Evolutionary conservation across 2,888 invertebrate genomes (phyloP).

Genomic region (Sinopyrophorus schimmeli): DNA sequence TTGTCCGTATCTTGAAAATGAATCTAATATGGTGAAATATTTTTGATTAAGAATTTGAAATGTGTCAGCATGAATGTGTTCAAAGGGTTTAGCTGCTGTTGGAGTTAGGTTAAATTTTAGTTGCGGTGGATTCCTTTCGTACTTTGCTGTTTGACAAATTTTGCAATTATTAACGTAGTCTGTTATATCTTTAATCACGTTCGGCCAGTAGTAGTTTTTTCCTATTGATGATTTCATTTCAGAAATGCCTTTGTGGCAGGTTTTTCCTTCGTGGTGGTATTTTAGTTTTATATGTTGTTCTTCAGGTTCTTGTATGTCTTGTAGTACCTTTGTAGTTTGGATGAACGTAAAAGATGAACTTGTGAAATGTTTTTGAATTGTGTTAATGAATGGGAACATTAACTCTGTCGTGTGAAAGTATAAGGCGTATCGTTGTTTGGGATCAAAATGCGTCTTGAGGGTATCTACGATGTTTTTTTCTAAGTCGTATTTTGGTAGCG

Average conservation of each 20-base stretch:
- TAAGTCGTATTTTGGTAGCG: constrained; percentile 9
- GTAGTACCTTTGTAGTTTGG: constrained; percentile 9
- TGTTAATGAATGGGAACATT: constrained; percentile 3
- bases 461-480: constrained; percentile 15
- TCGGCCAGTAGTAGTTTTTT: constrained; percentile 23
- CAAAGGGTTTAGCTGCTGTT: constrained; percentile 23
- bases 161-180: constrained; percentile 19
- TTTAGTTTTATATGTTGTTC: constrained; percentile 11
- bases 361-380: constrained; percentile 17
- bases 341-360: constrained; percentile 13
- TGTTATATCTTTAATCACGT: constrained; percentile 15
- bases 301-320: constrained; percentile 13
- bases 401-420: constrained; percentile 9
- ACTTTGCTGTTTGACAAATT: constrained; percentile 18
- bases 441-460: constrained; percentile 21
- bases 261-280: constrained; percentile 24
- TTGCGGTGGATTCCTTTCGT: constrained; percentile 15
- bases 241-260: constrained; percentile 23
- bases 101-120: constrained; percentile 24
- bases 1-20: constrained; percentile 26
- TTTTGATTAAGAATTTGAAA: constrained; percentile 19
- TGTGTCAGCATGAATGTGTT: constrained; percentile 22
- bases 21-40: constrained; percentile 26
- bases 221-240: constrained; percentile 18
- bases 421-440: constrained; percentile 16